Percentiles rank a stretch among this genome's conserved stretches.
These are phyloP conservation scores for Melipona bicolor DNA, from an alignment of 2,888 invertebrate species.

Conservation along the genomic window DNA sequence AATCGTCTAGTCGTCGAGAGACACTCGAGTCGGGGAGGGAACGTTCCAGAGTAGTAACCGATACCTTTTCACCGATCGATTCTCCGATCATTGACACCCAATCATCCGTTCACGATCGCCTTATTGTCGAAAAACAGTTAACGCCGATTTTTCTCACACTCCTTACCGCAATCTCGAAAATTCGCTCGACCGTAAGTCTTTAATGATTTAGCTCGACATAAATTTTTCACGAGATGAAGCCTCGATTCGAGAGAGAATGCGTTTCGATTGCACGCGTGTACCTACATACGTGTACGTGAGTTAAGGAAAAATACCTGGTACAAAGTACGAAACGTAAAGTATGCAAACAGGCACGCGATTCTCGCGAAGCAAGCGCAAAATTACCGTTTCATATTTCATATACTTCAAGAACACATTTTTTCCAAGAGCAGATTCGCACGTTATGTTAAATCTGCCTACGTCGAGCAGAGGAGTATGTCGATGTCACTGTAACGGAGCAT, in stretches of 20 bases:
- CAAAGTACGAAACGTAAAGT: too few relatives aligned
- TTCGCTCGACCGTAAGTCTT: conserved; percentile 75
- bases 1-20: conserved; percentile 72
- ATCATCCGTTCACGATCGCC: conserved; percentile 80
- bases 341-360: too few relatives aligned
- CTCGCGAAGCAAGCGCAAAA: too few relatives aligned
- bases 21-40: conserved; percentile 64
- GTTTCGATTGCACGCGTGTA: too few relatives aligned
- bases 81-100: conserved; percentile 82
- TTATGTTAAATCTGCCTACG: not conserved
- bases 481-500: conserved; percentile 14
- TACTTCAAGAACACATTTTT: too few relatives aligned
- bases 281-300: too few relatives aligned
- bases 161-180: conserved; percentile 76
- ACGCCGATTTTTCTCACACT: conserved; percentile 78
- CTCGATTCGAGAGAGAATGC: too few relatives aligned
- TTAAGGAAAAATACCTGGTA: too few relatives aligned
- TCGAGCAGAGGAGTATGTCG: conserved; percentile 49
- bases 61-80: conserved; percentile 65
- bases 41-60: conserved; percentile 63
- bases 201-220: conserved; percentile 73
- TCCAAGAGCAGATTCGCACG: conserved; percentile 6
- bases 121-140: conserved; percentile 76
- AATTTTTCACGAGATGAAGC: conserved; percentile 73
- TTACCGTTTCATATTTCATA: too few relatives aligned